Percentiles rank a stretch among this genome's conserved stretches.
Conservation (phyloP, 2,797 vertebrate species). For the Mus spretus region DNA sequence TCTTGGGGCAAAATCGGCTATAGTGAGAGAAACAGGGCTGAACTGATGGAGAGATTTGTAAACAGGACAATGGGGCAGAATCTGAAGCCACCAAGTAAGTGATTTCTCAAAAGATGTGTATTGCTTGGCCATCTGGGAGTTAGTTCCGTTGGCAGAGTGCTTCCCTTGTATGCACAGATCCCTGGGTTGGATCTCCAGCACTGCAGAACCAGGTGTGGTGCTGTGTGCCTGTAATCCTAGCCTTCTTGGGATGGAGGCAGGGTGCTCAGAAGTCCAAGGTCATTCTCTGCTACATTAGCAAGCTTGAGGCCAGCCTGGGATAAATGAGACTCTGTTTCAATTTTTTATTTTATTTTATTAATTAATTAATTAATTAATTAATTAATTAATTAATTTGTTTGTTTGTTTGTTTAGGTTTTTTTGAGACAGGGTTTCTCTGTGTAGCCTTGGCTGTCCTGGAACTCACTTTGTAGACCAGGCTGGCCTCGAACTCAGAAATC, state of each 20-base stretch:
- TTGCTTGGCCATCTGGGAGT: neutral
- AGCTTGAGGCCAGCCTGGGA: neutral
- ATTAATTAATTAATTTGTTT: no score
- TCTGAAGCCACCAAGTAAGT: neutral
- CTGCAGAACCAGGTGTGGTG: neutral
- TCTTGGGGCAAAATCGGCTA: neutral
- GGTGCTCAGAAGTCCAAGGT: neutral
- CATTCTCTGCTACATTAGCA: neutral
- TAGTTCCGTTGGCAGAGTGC: neutral
- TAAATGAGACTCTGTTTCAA: neutral
- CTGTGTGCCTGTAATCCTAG: neutral
- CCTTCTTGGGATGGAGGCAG: neutral
- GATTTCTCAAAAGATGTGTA: neutral
- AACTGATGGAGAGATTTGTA: neutral
- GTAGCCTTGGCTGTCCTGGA: no score
- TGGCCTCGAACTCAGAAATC: no score
- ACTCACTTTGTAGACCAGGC: no score
- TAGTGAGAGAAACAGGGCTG: neutral
- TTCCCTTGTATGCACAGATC: neutral
- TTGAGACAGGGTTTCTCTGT: no score
- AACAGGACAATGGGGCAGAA: neutral
- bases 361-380: no score
- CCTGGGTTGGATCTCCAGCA: neutral
- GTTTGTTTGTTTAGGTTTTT: no score
- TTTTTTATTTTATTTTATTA: neutral